A percentile compares a stretch with the other conserved stretches of the same genome.
Evolutionary conservation across 2,113 vertebrate species (phyloP).

Genomic region (Triplophysa rosa): DNA sequence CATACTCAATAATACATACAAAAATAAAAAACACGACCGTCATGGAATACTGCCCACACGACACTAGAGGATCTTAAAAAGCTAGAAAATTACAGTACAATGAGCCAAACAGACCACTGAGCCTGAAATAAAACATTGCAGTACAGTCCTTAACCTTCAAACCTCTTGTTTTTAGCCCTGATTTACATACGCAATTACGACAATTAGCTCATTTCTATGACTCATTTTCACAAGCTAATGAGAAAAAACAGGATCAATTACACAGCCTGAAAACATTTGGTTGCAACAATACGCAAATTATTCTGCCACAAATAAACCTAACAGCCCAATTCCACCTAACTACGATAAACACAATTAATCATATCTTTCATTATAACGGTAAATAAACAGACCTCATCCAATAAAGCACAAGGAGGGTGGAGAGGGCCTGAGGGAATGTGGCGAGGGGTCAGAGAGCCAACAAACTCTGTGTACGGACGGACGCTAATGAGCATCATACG

Average conservation of each 20-base stretch:
- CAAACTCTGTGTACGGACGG: background rate
- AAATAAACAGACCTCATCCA: constrained; percentile 9
- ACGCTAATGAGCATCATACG: constrained; percentile 32
- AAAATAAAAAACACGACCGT: background rate
- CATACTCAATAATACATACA: no score
- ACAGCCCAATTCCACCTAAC: background rate
- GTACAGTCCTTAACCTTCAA: background rate
- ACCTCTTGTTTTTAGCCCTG: background rate
- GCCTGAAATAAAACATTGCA: background rate
- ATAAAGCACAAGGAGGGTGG: background rate
- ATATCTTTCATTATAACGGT: background rate
- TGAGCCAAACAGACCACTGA: background rate
- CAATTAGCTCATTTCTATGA: constrained; percentile 21
- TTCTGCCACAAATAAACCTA: background rate
- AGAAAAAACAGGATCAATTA: constrained; percentile 14
- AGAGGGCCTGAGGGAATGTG: background rate
- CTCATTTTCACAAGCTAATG: constrained; percentile 11
- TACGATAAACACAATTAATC: constrained; percentile 30
- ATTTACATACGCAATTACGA: constrained; percentile 26
- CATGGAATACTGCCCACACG: background rate
- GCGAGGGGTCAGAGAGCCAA: background rate
- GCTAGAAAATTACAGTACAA: background rate
- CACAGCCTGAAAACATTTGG: background rate
- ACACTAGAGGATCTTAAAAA: background rate
- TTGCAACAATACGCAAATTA: background rate